Conservation (phyloP, 1,140 invertebrate species). For the Drosophila saltans region DNA sequence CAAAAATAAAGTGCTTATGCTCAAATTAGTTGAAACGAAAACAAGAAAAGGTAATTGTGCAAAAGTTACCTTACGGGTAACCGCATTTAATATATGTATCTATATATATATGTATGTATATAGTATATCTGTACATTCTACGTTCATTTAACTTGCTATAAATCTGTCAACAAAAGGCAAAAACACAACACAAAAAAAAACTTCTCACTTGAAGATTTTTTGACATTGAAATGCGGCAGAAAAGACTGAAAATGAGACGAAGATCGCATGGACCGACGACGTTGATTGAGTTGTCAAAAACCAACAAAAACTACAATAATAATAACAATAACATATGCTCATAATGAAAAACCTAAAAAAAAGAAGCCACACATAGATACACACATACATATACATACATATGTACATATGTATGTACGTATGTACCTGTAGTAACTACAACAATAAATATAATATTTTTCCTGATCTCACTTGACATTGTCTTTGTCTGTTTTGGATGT, state of each 20-base stretch:
- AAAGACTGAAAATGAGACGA: slow-evolving; percentile 34
- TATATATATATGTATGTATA: not conserved
- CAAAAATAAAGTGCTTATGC: slow-evolving; percentile 22
- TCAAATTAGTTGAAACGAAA: slow-evolving; percentile 15
- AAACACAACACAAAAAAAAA: slow-evolving; percentile 24
- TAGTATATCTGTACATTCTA: slow-evolving; percentile 44
- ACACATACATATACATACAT: not conserved
- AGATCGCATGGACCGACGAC: slow-evolving; percentile 42
- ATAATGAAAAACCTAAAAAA: slow-evolving; percentile 43
- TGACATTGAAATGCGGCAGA: slow-evolving; percentile 59
- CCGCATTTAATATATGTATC: slow-evolving; percentile 48
- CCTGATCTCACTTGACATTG: slow-evolving; percentile 43
- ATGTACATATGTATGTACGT: not conserved
- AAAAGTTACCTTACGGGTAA: slow-evolving; percentile 33
- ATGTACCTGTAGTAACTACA: not conserved
- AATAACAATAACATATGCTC: slow-evolving; percentile 11
- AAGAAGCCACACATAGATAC: slow-evolving; percentile 15
- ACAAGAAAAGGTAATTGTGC: slow-evolving; percentile 62
- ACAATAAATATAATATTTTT: slow-evolving; percentile 11
- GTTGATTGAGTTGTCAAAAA: slow-evolving; percentile 69
- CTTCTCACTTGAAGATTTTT: slow-evolving; percentile 57
- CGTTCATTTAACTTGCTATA: slow-evolving; percentile 50
- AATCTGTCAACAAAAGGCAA: slow-evolving; percentile 54
- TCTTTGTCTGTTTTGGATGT: slow-evolving; percentile 28
- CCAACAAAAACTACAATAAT: slow-evolving; percentile 44